Evolutionary conservation across 2,888 invertebrate species (phyloP).

Genomic region (Drosophila greeni): DNA sequence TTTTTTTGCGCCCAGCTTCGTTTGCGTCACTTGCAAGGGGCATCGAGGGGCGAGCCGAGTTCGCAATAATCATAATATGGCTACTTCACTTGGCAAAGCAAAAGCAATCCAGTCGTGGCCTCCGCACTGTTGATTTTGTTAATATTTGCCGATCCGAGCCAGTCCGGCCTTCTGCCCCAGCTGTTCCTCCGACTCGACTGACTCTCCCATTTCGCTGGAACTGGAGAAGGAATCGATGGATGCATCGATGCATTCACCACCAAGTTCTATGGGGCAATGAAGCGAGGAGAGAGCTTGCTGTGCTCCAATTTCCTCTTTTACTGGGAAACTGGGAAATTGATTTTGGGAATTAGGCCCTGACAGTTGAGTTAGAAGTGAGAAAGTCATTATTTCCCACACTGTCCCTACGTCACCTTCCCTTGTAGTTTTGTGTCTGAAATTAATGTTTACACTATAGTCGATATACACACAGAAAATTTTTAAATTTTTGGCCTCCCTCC

Average conservation of each 20-base stretch:
- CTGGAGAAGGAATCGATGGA: constrained; percentile 10
- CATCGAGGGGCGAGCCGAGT: not conserved
- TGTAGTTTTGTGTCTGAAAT: constrained; percentile 8
- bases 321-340: constrained; percentile 10
- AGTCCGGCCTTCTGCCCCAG: not conserved
- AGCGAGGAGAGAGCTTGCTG: constrained; percentile 8
- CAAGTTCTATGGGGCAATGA: constrained; percentile 21
- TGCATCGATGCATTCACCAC: constrained; percentile 13
- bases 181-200: constrained; percentile 2
- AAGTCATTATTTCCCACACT: not conserved
- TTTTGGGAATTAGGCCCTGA: not conserved
- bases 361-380: no score
- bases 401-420: not conserved
- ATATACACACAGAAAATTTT: not conserved
- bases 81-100: constrained; percentile 51
- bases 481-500: constrained; percentile 4
- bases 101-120: constrained; percentile 44
- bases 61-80: constrained; percentile 47
- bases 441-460: not conserved
- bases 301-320: constrained; percentile 9
- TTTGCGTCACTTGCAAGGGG: constrained; percentile 50
- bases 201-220: constrained; percentile 21
- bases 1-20: constrained; percentile 45
- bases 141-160: constrained; percentile 53
- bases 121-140: constrained; percentile 51